These are phyloP conservation scores for Strix uralensis DNA, from an alignment of 2,113 vertebrate genomes.

Conservation along the genomic window DNA sequence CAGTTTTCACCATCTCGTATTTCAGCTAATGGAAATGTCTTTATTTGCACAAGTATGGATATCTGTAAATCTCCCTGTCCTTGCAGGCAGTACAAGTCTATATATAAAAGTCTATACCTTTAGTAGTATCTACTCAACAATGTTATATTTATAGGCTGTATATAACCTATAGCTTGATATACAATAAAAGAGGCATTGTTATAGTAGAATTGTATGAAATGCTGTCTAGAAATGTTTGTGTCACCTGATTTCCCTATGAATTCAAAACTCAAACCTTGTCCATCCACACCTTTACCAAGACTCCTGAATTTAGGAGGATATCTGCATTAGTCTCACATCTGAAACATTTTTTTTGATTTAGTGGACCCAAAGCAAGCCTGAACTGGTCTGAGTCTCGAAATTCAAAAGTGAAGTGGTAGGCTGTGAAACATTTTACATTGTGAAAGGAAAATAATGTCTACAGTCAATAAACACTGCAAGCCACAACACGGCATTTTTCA, in stretches of 20 bases:
- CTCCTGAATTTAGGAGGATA: neutral
- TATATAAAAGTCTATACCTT: neutral
- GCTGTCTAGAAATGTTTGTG: neutral
- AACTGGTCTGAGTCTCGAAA: neutral
- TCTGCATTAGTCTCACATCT: neutral
- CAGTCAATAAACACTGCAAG: neutral
- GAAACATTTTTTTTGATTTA: neutral
- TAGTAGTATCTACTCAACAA: neutral
- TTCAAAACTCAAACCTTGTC: neutral
- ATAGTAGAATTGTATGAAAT: neutral
- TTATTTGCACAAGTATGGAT: neutral
- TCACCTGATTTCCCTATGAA: neutral
- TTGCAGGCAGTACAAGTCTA: neutral
- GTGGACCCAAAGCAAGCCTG: neutral
- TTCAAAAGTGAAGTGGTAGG: neutral
- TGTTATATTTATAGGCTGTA: neutral
- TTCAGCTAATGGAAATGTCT: neutral
- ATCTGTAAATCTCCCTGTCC: neutral
- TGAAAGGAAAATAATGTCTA: neutral
- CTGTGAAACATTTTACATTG: neutral
- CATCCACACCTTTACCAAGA: neutral
- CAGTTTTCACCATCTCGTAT: neutral
- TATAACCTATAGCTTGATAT: neutral
- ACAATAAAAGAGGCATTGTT: neutral
- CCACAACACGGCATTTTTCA: accelerated